Conservation (phyloP, 2,113 vertebrate species). For the Okapia johnstoni region DNA sequence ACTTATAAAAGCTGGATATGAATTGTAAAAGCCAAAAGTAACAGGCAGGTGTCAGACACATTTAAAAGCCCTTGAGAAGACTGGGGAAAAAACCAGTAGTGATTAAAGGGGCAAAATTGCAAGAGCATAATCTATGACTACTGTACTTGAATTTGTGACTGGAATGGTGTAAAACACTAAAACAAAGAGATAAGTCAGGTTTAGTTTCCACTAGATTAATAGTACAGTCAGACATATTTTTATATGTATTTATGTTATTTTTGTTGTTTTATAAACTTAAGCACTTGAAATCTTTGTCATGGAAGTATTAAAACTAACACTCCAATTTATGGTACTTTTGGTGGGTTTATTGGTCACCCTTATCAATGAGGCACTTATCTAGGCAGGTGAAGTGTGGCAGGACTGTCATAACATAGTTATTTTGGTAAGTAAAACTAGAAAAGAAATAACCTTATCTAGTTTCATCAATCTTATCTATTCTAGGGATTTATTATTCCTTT, state of each 20-base stretch:
- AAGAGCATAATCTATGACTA: neutral
- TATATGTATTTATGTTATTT: neutral
- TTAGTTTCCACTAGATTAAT: neutral
- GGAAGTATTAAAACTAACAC: neutral
- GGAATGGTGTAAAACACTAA: neutral
- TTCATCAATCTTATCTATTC: neutral
- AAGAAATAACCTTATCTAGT: neutral
- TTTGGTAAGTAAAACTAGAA: neutral
- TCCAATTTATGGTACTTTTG: neutral
- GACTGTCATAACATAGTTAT: neutral
- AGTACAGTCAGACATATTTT: neutral
- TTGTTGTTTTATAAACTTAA: slow-evolving; percentile 14
- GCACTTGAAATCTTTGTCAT: neutral
- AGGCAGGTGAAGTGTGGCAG: neutral
- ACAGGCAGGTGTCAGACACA: slow-evolving; percentile 53
- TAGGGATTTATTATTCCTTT: neutral
- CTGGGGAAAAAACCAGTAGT: neutral
- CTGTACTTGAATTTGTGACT: slow-evolving; percentile 24
- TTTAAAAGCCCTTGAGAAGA: slow-evolving; percentile 57
- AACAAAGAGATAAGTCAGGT: neutral
- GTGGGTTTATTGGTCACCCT: neutral
- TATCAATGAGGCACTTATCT: neutral
- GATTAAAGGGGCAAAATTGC: neutral
- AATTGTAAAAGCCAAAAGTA: slow-evolving; percentile 44
- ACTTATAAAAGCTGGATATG: slow-evolving; percentile 55